Percentiles rank a stretch among this genome's conserved stretches.
Evolutionary conservation across 2,113 vertebrate species (phyloP).

Genomic region (Callithrix jacchus): DNA sequence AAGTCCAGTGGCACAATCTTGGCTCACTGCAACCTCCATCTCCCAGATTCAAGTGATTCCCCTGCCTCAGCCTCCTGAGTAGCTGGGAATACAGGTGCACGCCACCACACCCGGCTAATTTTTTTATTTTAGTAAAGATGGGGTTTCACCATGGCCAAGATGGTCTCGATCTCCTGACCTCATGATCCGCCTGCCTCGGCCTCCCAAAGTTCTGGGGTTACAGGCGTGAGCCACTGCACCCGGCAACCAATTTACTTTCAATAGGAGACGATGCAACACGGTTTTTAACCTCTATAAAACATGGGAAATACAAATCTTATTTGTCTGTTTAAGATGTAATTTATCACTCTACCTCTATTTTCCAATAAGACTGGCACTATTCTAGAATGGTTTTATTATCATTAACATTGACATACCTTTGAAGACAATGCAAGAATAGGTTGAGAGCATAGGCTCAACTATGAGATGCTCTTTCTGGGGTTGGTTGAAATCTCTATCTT

Average conservation of each 20-base stretch:
- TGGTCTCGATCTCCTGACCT: too few relatives aligned
- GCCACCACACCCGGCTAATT: too few relatives aligned
- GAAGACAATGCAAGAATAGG: not conserved
- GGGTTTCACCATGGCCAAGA: too few relatives aligned
- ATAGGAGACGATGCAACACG: not conserved
- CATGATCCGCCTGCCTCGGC: too few relatives aligned
- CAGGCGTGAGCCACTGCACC: too few relatives aligned
- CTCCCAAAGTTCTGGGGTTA: too few relatives aligned
- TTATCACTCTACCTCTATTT: not conserved
- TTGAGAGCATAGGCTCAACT: not conserved
- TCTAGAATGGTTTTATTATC: not conserved
- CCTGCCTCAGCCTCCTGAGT: too few relatives aligned
- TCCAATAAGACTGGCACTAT: not conserved
- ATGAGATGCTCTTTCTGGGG: not conserved
- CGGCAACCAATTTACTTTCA: constrained; percentile 10
- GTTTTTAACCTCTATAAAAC: constrained; percentile 25
- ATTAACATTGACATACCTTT: not conserved
- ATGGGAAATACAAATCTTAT: not conserved
- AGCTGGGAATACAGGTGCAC: too few relatives aligned
- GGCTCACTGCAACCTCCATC: too few relatives aligned
- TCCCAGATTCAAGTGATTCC: too few relatives aligned
- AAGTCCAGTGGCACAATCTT: too few relatives aligned
- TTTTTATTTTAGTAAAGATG: too few relatives aligned
- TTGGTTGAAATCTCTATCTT: not conserved
- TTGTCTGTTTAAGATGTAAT: not conserved